Percentiles rank a stretch among this genome's conserved stretches.
These are phyloP conservation scores for Gadopsis bispinosus DNA, from an alignment of 2,797 vertebrate genomes.

Conservation along the genomic window DNA sequence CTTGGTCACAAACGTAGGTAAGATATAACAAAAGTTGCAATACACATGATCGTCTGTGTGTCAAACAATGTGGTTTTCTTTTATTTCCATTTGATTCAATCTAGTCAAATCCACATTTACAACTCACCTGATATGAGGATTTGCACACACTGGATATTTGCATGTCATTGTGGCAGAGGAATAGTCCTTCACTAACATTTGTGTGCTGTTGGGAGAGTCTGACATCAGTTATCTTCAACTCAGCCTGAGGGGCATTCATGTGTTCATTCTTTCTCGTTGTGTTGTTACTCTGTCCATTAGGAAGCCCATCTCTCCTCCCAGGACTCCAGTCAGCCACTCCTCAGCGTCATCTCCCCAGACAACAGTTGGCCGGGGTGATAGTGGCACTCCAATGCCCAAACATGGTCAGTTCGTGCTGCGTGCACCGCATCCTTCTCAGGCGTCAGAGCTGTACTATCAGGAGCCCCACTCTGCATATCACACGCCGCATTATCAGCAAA, in stretches of 20 bases:
- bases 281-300: conserved; percentile 72
- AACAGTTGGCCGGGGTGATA: conserved; percentile 84
- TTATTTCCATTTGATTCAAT: background rate
- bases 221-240: background rate
- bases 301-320: conserved; percentile 89
- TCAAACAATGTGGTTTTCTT: background rate
- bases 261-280: conserved; percentile 13
- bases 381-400: conserved; percentile 85
- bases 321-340: conserved; percentile 89
- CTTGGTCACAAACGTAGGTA: background rate
- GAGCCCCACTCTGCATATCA: conserved; percentile 90
- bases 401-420: conserved; percentile 88
- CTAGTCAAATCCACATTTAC: conserved; percentile 9
- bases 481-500: conserved; percentile 86
- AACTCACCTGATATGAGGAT: conserved; percentile 1
- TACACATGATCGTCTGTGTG: background rate
- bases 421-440: conserved; percentile 87
- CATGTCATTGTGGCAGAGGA: conserved; percentile 2
- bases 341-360: conserved; percentile 87
- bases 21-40: background rate
- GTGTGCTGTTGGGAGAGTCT: background rate
- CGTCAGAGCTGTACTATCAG: conserved; percentile 92
- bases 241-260: background rate
- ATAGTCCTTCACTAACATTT: background rate
- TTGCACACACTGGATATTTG: background rate